These are phyloP conservation scores for Heliconius himera DNA, from an alignment of 1,140 invertebrate species.

Conservation along the genomic window DNA sequence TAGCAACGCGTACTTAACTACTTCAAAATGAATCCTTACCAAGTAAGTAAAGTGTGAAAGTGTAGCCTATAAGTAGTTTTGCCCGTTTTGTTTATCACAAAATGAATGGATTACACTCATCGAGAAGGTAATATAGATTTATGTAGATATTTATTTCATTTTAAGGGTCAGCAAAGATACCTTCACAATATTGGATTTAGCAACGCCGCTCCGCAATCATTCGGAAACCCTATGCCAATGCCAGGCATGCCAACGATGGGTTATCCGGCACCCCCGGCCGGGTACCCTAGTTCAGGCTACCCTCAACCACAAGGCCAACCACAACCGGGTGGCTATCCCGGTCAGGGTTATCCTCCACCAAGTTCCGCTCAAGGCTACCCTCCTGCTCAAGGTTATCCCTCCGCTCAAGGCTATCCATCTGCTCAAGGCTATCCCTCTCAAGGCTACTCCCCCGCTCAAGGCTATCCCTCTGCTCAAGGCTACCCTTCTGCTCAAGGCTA, in stretches of 20 bases:
- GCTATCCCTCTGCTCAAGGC: conserved; percentile 38
- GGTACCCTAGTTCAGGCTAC: conserved; percentile 43
- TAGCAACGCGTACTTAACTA: conserved; percentile 14
- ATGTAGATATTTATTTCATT: conserved; percentile 58
- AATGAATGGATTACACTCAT: conserved; percentile 17
- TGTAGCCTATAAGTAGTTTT: conserved; percentile 31
- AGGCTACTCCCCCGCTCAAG: conserved; percentile 39
- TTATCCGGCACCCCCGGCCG: conserved; percentile 62
- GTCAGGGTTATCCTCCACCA: conserved; percentile 45
- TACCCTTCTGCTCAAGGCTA: conserved; percentile 29
- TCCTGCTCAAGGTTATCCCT: conserved; percentile 40
- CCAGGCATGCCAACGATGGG: conserved; percentile 69
- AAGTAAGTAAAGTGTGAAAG: conserved; percentile 62
- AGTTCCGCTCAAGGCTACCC: conserved; percentile 51
- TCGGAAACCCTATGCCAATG: conserved; percentile 78
- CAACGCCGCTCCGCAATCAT: conserved; percentile 77
- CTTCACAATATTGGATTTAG: conserved; percentile 79
- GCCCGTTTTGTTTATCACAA: conserved; percentile 53
- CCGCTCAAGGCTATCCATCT: conserved; percentile 9
- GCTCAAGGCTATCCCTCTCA: conserved; percentile 24
- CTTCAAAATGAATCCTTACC: conserved; percentile 75
- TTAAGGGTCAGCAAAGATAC: conserved; percentile 78
- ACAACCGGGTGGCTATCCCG: conserved; percentile 41
- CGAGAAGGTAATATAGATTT: conserved; percentile 36
- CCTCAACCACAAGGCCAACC: conserved; percentile 48